A percentile compares a stretch with the other conserved stretches of the same genome.
Evolutionary conservation across 35 echinoderm and acorn worm genomes (phyloP).

Genomic region (Apostichopus parvimensis): DNA sequence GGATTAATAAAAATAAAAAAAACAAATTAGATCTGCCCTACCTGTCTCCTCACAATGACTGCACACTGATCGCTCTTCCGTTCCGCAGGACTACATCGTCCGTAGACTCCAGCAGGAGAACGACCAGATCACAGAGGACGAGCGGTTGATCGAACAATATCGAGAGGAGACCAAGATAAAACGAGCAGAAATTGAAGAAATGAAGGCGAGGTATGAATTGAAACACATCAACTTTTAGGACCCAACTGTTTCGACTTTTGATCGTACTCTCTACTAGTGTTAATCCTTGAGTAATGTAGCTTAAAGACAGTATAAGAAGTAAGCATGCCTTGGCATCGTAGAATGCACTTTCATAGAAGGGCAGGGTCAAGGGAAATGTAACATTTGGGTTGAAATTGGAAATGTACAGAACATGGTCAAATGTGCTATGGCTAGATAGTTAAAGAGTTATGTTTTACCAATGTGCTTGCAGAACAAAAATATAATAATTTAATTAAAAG

Average conservation of each 20-base stretch:
- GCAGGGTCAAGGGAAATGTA: no score
- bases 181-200: conserved; percentile 90
- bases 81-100: conserved; percentile 91
- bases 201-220: conserved; percentile 80
- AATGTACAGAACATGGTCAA: no score
- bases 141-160: conserved; percentile 90
- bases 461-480: no score
- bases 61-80: neutral
- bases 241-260: no score
- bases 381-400: no score
- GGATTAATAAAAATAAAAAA: no score
- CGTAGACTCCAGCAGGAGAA: conserved; percentile 95
- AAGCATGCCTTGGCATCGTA: no score
- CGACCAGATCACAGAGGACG: conserved; percentile 94
- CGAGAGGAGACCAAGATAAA: conserved; percentile 90
- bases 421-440: no score
- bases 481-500: no score
- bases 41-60: neutral
- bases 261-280: no score
- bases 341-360: no score
- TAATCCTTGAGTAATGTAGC: neutral
- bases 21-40: neutral
- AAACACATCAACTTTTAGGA: neutral
- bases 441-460: no score
- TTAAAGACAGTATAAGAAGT: neutral